Conservation (phyloP, 2,888 invertebrate species). For the Pheosia tremula region DNA sequence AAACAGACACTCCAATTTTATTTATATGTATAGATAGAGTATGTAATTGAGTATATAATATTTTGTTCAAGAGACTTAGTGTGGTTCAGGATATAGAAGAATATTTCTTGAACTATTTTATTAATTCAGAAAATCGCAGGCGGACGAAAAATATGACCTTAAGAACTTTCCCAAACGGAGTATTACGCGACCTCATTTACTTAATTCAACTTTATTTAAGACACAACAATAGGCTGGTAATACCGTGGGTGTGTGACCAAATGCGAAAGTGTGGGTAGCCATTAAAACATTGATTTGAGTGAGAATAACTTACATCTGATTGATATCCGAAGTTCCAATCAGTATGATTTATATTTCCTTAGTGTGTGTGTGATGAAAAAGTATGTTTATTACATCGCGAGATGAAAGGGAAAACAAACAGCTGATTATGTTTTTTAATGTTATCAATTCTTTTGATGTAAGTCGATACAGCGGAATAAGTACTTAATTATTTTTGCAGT, state of each 20-base stretch:
- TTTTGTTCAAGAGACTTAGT: too few species aligned
- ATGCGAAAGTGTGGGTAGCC: constrained; percentile 23
- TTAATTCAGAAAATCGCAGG: too few species aligned
- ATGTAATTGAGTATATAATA: too few species aligned
- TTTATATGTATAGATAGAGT: too few species aligned
- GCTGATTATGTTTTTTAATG: neutral
- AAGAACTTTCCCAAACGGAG: too few species aligned
- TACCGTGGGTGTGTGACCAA: constrained; percentile 26
- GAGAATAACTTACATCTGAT: constrained; percentile 26
- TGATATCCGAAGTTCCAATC: constrained; percentile 22
- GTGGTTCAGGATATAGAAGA: too few species aligned
- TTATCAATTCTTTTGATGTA: too few species aligned
- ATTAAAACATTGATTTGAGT: constrained; percentile 29
- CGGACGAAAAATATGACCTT: too few species aligned
- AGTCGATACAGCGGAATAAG: too few species aligned
- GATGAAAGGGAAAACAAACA: neutral
- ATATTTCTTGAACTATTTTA: too few species aligned
- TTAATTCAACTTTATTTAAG: neutral
- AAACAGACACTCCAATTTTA: too few species aligned
- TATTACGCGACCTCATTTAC: neutral
- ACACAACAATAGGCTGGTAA: neutral
- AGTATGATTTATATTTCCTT: constrained; percentile 11
- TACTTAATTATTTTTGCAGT: too few species aligned
- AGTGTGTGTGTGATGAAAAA: neutral
- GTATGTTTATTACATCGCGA: neutral